Evolutionary conservation across 2,797 vertebrate species (phyloP).

Genomic region (Spatula versicolor): DNA sequence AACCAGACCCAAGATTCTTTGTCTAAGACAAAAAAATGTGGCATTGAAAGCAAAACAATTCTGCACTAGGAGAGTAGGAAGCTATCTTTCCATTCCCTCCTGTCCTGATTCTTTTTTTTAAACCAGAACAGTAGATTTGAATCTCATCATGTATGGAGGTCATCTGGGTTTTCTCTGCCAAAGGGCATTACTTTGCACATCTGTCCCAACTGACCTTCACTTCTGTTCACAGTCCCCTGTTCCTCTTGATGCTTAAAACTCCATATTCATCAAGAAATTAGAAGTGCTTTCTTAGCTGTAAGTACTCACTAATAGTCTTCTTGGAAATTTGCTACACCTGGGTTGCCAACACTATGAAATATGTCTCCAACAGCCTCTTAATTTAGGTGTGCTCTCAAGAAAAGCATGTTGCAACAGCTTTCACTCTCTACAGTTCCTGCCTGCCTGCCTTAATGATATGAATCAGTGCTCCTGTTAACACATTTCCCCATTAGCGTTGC

Average conservation of each 20-base stretch:
- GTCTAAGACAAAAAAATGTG: neutral
- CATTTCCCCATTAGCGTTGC: constrained; percentile 3
- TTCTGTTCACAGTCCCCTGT: neutral
- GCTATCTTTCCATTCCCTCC: neutral
- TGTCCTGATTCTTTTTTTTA: neutral
- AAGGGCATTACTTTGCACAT: neutral
- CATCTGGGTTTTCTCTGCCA: neutral
- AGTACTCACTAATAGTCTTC: constrained; percentile 46
- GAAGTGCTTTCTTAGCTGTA: constrained; percentile 36
- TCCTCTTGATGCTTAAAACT: neutral
- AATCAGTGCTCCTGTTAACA: constrained; percentile 53
- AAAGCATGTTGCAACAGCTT: constrained; percentile 45
- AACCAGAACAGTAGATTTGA: neutral
- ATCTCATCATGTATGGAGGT: neutral
- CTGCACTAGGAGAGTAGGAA: neutral
- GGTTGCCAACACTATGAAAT: constrained; percentile 25
- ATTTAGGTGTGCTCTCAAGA: constrained; percentile 39
- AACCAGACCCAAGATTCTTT: neutral
- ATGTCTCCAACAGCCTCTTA: constrained; percentile 45
- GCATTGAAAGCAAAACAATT: neutral
- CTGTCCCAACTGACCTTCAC: neutral
- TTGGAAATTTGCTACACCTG: constrained; percentile 51
- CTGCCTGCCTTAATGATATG: constrained; percentile 17
- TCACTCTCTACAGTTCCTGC: neutral
- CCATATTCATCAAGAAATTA: constrained; percentile 17